Evolutionary conservation across 2,797 vertebrate genomes (phyloP).

Genomic region (Momotus momota): DNA sequence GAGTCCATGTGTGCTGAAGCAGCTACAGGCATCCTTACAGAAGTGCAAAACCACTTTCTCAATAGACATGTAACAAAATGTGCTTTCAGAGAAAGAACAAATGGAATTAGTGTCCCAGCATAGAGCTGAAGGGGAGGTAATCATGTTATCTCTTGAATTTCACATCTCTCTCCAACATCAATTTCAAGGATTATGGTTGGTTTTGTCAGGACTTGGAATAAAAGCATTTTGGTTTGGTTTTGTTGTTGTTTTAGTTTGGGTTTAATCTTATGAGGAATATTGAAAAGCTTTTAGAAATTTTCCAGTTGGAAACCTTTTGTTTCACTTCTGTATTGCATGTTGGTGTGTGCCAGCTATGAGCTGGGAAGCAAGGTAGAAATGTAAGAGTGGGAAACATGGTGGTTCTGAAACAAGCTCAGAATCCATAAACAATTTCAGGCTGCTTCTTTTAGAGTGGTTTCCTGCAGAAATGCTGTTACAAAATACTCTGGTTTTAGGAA

Average conservation of each 20-base stretch:
- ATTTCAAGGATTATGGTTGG: neutral
- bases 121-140: neutral
- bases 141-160: neutral
- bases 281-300: neutral
- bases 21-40: neutral
- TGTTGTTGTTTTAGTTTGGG: neutral
- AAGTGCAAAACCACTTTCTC: neutral
- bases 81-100: neutral
- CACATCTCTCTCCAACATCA: neutral
- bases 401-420: neutral
- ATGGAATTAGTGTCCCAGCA: neutral
- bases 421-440: neutral
- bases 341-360: neutral
- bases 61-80: fast-evolving
- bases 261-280: neutral
- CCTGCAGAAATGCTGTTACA: neutral
- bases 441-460: neutral
- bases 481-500: neutral
- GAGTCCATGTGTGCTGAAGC: neutral
- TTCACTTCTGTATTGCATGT: neutral
- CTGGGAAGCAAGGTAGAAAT: neutral
- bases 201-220: neutral
- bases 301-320: neutral
- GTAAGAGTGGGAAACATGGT: neutral
- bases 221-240: neutral